Base-by-base conservation (phyloP, 2,888 invertebrate genomes). In the Hirtodrosophila confusa region DNA sequence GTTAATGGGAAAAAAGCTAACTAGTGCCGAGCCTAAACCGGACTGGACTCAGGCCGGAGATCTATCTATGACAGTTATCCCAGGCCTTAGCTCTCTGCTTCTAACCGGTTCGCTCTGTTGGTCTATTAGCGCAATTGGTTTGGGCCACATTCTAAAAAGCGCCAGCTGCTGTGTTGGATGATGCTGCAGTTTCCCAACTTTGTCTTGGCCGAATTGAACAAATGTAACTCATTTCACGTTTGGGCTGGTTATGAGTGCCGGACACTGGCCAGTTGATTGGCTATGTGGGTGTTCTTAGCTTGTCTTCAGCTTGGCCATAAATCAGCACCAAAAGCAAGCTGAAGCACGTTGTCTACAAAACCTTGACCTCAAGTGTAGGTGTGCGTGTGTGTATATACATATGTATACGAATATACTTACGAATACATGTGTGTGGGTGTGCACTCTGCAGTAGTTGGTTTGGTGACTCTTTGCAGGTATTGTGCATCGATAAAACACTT, bases 71-170 rank as follows among this genome's bases (percentile, higher is more conserved):
- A 49, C 60, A 49, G 72, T 67, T 76, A 77, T 57, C 31, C 53
- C 54, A 65, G 17, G 17, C 17, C 17, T 17, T 17, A 2, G 17
- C 17, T 17, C 17, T 17, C 17, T 17, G 17, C 17, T 17, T 58
- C 40, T 40, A 17, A 75, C 72, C 66, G 70, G 70, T 74, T 71
- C 41, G 29, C 41, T 48, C 49, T 57, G 61, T 47, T 51, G 53
- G 53, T 56, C 27, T 27, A 78, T 80, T 84, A 78, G 75, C 64
- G 78, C 79, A 82, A 80, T 85, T 82, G 85, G 56, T 83, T 83
- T 86, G 84, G 67, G 78, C 75, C 75, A 83, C 69, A 77, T 83
- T 76, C 80, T 61, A 41, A 24, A 47, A 35, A 58, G 44, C 40
- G 17, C 29, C 66, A 48, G 40, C 54, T 33, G 33, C 70, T 33